A percentile compares a stretch with the other conserved stretches of the same genome.
Evolutionary conservation across 2,113 vertebrate genomes (phyloP).

Genomic region (Eubucco bourcierii): DNA sequence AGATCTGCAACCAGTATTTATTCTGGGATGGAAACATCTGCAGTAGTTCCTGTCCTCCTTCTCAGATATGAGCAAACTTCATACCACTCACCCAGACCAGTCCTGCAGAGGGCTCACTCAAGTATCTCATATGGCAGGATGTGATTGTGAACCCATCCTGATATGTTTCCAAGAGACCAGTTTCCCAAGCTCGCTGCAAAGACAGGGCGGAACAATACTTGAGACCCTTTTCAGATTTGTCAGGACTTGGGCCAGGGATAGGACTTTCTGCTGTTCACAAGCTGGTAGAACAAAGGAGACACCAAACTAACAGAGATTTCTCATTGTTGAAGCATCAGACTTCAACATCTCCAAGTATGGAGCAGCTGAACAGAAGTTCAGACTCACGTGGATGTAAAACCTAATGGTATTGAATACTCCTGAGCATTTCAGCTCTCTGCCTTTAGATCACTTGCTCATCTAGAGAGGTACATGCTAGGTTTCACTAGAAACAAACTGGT

Average conservation of each 20-base stretch:
- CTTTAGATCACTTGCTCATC: background rate
- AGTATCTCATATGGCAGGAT: background rate
- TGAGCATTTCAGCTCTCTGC: background rate
- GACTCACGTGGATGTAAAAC: background rate
- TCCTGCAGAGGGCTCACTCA: background rate
- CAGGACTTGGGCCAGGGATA: background rate
- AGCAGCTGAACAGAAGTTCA: background rate
- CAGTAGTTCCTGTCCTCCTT: background rate
- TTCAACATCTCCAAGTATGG: background rate
- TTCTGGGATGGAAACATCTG: background rate
- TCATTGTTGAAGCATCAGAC: background rate
- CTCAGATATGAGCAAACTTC: background rate
- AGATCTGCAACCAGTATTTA: background rate
- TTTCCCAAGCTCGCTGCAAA: background rate
- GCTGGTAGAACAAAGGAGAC: background rate
- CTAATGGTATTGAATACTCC: background rate
- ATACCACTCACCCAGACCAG: background rate
- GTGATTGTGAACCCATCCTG: too few species aligned
- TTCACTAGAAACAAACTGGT: background rate
- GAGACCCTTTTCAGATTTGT: background rate
- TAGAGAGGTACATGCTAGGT: background rate
- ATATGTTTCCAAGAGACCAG: background rate
- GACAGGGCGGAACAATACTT: background rate
- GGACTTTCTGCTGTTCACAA: background rate
- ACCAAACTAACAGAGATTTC: background rate